Evolutionary conservation across 2,888 invertebrate species (phyloP).

Genomic region (Rhagonycha lutea): DNA sequence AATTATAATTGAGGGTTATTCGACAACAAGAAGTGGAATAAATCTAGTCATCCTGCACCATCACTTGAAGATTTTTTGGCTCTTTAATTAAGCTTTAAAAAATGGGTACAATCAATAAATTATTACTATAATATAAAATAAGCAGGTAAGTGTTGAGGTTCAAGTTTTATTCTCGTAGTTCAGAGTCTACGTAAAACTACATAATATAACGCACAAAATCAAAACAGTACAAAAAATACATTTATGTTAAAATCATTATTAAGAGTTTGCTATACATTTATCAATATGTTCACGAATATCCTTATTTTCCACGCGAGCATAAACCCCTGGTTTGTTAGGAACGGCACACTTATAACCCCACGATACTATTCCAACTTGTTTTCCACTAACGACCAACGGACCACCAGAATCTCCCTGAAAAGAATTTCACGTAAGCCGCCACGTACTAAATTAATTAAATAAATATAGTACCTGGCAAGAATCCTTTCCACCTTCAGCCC

Average conservation of each 20-base stretch:
- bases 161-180: too few relatives aligned
- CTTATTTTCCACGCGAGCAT: neutral
- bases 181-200: too few relatives aligned
- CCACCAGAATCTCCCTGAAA: neutral
- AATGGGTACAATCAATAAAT: too few relatives aligned
- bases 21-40: too few relatives aligned
- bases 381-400: neutral
- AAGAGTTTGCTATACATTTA: neutral
- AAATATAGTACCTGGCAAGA: constrained; percentile 3
- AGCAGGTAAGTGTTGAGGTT: too few relatives aligned
- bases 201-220: too few relatives aligned
- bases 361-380: neutral
- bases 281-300: neutral
- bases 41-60: too few relatives aligned
- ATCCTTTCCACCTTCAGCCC: neutral
- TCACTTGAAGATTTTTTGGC: too few relatives aligned
- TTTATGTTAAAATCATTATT: neutral
- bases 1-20: too few relatives aligned
- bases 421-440: neutral
- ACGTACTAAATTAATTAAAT: neutral
- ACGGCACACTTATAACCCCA: neutral
- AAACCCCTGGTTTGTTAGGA: neutral
- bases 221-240: neutral
- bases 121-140: too few relatives aligned
- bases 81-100: too few relatives aligned